These are phyloP conservation scores for Acipenser oxyrinchus DNA, from an alignment of 2,797 vertebrate genomes.

Conservation along the genomic window DNA sequence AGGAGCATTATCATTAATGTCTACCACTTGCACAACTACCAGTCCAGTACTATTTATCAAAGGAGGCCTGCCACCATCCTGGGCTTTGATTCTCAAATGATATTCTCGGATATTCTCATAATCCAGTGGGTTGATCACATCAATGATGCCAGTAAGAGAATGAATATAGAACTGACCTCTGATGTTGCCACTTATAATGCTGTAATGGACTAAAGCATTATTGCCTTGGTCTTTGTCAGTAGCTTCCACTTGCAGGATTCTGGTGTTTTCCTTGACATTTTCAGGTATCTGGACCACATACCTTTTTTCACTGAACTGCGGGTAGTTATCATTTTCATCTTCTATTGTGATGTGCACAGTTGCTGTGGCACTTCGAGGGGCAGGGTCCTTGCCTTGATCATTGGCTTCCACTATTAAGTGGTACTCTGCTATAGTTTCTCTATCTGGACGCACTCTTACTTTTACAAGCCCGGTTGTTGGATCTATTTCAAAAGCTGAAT, in stretches of 20 bases:
- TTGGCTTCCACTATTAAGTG: constrained; percentile 88
- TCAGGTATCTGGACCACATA: constrained; percentile 84
- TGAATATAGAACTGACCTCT: constrained; percentile 94
- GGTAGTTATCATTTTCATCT: constrained; percentile 95
- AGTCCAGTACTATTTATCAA: constrained; percentile 87
- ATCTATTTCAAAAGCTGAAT: constrained; percentile 81
- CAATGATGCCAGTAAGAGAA: constrained; percentile 79
- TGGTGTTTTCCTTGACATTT: constrained; percentile 76
- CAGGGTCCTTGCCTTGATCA: constrained; percentile 87
- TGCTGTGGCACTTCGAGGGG: constrained; percentile 79
- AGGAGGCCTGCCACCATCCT: constrained; percentile 89
- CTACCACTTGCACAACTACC: constrained; percentile 86
- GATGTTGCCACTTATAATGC: constrained; percentile 90
- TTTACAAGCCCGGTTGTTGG: constrained; percentile 77
- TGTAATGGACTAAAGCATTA: constrained; percentile 89
- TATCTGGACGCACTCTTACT: constrained; percentile 73
- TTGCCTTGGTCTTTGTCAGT: constrained; percentile 81
- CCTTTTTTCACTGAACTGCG: constrained; percentile 87
- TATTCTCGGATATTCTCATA: constrained; percentile 88
- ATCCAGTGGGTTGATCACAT: constrained; percentile 88
- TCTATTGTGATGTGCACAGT: constrained; percentile 83
- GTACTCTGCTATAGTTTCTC: constrained; percentile 73
- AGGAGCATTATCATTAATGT: constrained; percentile 90
- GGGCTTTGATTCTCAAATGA: constrained; percentile 85
- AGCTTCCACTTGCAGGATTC: constrained; percentile 82